Percentiles rank a stretch among this genome's conserved stretches.
Evolutionary conservation across 92 coral and sea anemone genomes (phyloP).

Genomic region (Hydrozoanthus gracilis): DNA sequence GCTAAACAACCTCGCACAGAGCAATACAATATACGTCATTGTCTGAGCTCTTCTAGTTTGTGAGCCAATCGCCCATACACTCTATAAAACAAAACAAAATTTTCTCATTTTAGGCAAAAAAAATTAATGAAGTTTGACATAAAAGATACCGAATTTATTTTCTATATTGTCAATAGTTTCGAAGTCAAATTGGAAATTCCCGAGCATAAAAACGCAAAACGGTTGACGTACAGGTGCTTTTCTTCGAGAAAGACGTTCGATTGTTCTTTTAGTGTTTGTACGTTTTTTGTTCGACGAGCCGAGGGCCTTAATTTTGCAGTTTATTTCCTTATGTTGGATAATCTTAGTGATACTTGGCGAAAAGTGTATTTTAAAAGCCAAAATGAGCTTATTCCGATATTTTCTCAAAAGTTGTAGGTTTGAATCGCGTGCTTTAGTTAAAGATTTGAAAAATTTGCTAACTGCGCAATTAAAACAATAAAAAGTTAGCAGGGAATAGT

Average conservation of each 20-base stretch:
- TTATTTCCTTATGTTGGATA: neutral
- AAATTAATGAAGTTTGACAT: neutral
- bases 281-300: neutral
- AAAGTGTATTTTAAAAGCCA: neutral
- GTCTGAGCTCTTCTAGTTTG: slow-evolving; percentile 19
- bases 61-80: slow-evolving; percentile 19
- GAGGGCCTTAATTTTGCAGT: neutral
- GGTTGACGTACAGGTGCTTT: slow-evolving; percentile 9
- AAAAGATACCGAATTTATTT: neutral
- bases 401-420: neutral
- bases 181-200: neutral
- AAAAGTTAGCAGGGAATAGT: neutral
- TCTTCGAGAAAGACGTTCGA: neutral
- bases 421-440: neutral
- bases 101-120: neutral
- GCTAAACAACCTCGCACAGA: too few species aligned
- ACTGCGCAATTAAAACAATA: neutral
- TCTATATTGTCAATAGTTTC: neutral
- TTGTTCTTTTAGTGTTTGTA: slow-evolving; percentile 15
- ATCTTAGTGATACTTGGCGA: neutral
- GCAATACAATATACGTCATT: neutral
- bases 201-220: slow-evolving; percentile 8
- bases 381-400: too few species aligned
- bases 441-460: neutral
- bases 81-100: slow-evolving; percentile 10